Percentiles rank a stretch among this genome's conserved stretches.
phyloP scores from a whole-genome alignment of 1,140 invertebrate genomes.

The Papilio dardanus region DNA sequence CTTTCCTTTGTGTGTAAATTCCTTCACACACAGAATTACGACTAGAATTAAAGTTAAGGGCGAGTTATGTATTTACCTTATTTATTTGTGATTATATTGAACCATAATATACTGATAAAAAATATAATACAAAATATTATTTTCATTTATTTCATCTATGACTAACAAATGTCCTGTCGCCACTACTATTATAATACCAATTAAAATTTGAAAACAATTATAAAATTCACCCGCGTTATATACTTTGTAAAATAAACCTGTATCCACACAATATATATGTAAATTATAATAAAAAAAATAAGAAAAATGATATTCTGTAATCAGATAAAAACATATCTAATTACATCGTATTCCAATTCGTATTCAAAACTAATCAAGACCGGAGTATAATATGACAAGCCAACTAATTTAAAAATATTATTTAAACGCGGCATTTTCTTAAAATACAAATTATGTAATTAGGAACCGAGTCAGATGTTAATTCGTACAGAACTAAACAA shows the following conservation, averaged over 20 bases:
- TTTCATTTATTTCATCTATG: too few relatives aligned
- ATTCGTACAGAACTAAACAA: constrained; percentile 26
- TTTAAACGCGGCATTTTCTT: not conserved
- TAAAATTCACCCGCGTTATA: not conserved
- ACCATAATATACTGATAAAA: too few relatives aligned
- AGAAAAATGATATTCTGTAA: not conserved
- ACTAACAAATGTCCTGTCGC: too few relatives aligned
- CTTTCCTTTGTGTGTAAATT: constrained; percentile 6
- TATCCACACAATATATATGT: not conserved
- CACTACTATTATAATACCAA: not conserved
- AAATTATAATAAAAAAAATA: not conserved
- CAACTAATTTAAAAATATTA: not conserved
- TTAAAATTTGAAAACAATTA: not conserved
- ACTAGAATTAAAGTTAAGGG: not conserved
- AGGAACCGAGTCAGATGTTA: constrained; percentile 35
- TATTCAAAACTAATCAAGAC: not conserved
- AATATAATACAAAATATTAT: too few relatives aligned
- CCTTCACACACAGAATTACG: not conserved
- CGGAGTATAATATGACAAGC: not conserved
- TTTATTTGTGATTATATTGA: too few relatives aligned
- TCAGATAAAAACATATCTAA: not conserved
- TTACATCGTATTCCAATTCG: not conserved
- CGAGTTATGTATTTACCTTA: too few relatives aligned
- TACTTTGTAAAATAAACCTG: not conserved
- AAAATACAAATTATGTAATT: constrained; percentile 32